A percentile compares a stretch with the other conserved stretches of the same genome.
These are phyloP conservation scores for Eumaeus atala DNA, from an alignment of 1,140 invertebrate species.

Conservation along the genomic window DNA sequence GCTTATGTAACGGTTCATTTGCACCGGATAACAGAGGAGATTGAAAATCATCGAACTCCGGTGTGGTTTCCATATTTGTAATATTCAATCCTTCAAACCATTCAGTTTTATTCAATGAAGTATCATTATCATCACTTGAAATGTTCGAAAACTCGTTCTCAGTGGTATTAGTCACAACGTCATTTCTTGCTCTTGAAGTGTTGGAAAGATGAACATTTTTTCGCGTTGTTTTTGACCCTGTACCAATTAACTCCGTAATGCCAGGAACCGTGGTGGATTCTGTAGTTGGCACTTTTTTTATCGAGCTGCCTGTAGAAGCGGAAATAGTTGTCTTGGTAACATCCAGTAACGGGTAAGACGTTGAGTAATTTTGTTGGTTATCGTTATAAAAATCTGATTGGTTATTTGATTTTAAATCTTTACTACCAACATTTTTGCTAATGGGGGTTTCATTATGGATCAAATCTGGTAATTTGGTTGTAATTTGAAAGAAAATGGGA, in stretches of 20 bases:
- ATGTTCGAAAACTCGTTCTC: slow-evolving; percentile 11
- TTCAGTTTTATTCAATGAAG: neutral
- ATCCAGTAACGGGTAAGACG: neutral
- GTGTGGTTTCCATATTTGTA: slow-evolving; percentile 10
- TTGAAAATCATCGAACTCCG: slow-evolving; percentile 50
- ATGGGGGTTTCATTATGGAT: neutral
- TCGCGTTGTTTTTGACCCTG: neutral
- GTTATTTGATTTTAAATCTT: too few relatives aligned
- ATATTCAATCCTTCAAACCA: neutral
- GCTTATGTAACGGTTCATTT: slow-evolving; percentile 53
- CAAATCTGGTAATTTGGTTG: slow-evolving; percentile 26
- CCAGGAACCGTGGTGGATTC: neutral
- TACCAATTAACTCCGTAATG: neutral
- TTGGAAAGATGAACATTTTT: neutral
- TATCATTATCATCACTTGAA: neutral
- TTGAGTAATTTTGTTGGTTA: neutral
- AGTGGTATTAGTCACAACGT: slow-evolving; percentile 23
- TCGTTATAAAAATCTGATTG: too few relatives aligned
- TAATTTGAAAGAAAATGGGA: slow-evolving; percentile 47
- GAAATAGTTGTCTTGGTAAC: neutral
- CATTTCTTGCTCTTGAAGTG: neutral
- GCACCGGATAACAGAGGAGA: slow-evolving; percentile 61
- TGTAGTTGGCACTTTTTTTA: neutral
- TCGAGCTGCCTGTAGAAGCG: neutral
- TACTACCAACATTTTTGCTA: too few relatives aligned